Base-by-base conservation (phyloP, 2,113 vertebrate species). In the Mobula birostris region DNA sequence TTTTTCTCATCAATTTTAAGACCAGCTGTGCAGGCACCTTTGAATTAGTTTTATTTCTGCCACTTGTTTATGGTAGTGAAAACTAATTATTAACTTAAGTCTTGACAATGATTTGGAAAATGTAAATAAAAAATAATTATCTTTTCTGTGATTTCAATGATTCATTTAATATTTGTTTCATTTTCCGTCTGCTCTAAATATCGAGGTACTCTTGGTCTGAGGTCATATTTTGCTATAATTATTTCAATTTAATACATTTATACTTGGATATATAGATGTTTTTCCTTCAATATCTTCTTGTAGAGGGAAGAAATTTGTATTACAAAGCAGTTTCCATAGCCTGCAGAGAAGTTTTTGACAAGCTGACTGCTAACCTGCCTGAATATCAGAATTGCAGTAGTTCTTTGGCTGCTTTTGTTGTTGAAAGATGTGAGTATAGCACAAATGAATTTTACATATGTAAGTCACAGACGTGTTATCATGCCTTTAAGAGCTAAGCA, bases 341-440 rank as follows among this genome's bases (percentile, higher is more conserved):
- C 0, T 96, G 99, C 82, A 97, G 95, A 95, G 96, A 97, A 94
- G 96, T 95, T n/a, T 98, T 98, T 95, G 95, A 72, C 91, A 96
- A 95, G 87, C 96, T 99, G 95, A 96, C 97, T 95, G 66, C 95
- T 70, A 95, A 94, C 14, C 95, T 97, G 94, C 97, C 97, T 0
- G 96, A 98, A 94, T 98, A 97, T 95, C 96, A 95, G 14, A 95
- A 95, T 77, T 98, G 97, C 95, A 96, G 97, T n/a, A 97, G 95
- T 95, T 98, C 98, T 48, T 94, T 98, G 70, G 98, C 98, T 95
- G 98, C 98, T 7, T 99, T 99, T 96, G 96, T 99, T 94, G 94
- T 98, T 94, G 97, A 98, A 95, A 97, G 96, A 94, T 96, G 99
- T 98, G 96, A 97, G 97, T 97, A 90, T 11, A 74, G 74, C 92